phyloP scores from a whole-genome alignment of 2,113 vertebrate genomes.

The Syrrhaptes paradoxus region DNA sequence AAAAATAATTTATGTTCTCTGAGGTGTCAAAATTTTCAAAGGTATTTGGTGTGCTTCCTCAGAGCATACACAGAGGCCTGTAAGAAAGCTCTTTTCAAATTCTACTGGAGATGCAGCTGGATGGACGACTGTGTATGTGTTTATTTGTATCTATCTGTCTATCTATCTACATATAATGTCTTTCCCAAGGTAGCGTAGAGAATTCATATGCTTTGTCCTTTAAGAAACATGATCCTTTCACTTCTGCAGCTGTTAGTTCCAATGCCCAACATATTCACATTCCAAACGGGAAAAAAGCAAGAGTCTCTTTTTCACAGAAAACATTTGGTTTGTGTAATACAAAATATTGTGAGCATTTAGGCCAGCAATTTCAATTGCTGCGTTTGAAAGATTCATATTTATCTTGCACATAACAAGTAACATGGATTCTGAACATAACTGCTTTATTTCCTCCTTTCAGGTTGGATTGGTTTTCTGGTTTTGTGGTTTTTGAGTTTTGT shows the following conservation, averaged over 20 bases:
- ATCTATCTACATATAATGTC: too few relatives aligned
- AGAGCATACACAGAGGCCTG: neutral
- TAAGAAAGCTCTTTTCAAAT: neutral
- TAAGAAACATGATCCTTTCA: rapidly evolving
- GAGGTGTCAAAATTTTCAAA: neutral
- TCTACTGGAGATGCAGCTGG: neutral
- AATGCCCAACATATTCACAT: neutral
- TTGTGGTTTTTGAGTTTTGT: neutral
- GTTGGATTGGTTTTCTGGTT: neutral
- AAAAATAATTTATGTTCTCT: neutral
- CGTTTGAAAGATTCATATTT: neutral
- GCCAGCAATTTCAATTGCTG: neutral
- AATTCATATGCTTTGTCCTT: neutral
- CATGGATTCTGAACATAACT: neutral
- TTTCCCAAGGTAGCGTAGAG: neutral
- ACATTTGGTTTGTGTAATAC: neutral
- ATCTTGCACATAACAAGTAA: neutral
- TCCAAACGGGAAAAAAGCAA: neutral
- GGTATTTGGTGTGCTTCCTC: neutral
- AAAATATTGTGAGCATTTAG: neutral
- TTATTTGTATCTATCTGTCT: neutral
- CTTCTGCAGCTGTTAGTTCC: neutral
- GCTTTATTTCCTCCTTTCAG: neutral
- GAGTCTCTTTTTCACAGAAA: neutral
- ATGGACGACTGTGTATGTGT: neutral